Evolutionary conservation across 2,113 vertebrate genomes (phyloP).

Genomic region (Chionodraco myersi): DNA sequence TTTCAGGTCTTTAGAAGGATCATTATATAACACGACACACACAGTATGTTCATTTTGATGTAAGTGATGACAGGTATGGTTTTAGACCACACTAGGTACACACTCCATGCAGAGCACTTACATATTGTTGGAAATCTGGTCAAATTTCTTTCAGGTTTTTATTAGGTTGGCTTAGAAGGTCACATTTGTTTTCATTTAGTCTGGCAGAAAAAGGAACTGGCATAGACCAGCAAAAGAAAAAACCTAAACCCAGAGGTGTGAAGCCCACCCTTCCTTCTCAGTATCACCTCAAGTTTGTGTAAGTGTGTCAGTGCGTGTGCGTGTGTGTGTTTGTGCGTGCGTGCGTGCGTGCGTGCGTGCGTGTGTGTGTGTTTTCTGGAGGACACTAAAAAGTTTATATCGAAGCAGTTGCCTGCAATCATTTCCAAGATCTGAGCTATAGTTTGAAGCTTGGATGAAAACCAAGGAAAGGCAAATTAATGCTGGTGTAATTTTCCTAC

Average conservation of each 20-base stretch:
- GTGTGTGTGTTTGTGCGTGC: neutral
- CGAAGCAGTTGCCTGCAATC: slow-evolving; percentile 1
- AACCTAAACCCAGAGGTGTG: slow-evolving; percentile 41
- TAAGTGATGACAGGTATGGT: neutral
- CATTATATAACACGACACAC: neutral
- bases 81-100: slow-evolving; percentile 1
- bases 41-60: slow-evolving; percentile 6
- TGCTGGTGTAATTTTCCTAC: slow-evolving; percentile 9
- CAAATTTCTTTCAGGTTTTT: neutral
- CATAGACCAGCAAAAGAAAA: slow-evolving; percentile 1
- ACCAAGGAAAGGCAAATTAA: slow-evolving; percentile 14
- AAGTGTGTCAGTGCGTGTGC: neutral
- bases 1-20: neutral
- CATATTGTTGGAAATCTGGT: neutral
- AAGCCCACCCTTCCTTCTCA: slow-evolving; percentile 26
- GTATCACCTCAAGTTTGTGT: slow-evolving; percentile 5
- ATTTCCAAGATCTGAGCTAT: slow-evolving; percentile 10
- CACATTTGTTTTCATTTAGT: slow-evolving; percentile 30
- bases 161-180: slow-evolving; percentile 7
- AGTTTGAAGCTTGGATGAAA: neutral
- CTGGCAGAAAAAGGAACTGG: slow-evolving; percentile 10
- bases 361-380: slow-evolving; percentile 3
- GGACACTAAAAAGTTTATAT: slow-evolving; percentile 11
- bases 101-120: neutral
- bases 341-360: neutral